Conservation (phyloP, 2,888 invertebrate genomes). For the Rhopalosiphum nymphaeae region DNA sequence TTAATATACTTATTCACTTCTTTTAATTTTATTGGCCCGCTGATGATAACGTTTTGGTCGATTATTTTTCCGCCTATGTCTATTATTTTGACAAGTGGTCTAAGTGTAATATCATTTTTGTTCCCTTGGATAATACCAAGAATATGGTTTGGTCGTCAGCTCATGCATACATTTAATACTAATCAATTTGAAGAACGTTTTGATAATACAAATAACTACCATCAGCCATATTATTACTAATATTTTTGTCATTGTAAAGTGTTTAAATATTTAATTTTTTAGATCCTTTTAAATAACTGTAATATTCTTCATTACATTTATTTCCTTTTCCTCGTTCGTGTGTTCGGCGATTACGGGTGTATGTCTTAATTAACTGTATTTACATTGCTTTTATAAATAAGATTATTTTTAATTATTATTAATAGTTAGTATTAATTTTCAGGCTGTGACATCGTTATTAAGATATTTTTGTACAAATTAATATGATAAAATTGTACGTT, state of each 20-base stretch:
- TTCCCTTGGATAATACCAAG: conserved; percentile 78
- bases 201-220: conserved; percentile 6
- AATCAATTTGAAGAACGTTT: conserved; percentile 1
- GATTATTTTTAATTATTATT: not conserved
- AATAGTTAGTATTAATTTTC: conserved; percentile 53
- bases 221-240: conserved; percentile 49
- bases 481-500: conserved; percentile 1
- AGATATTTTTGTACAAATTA: conserved; percentile 42
- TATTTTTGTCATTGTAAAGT: not conserved
- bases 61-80: conserved; percentile 77
- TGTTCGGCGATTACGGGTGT: conserved; percentile 42
- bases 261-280: not conserved
- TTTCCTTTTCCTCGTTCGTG: not conserved
- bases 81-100: conserved; percentile 76
- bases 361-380: conserved; percentile 42
- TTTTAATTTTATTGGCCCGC: conserved; percentile 72
- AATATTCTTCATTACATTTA: not conserved
- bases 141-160: conserved; percentile 69
- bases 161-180: not conserved
- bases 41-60: conserved; percentile 75
- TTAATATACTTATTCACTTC: conserved; percentile 45
- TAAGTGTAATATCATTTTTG: conserved; percentile 76
- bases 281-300: not conserved
- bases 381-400: conserved; percentile 12
- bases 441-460: conserved; percentile 59